These are phyloP conservation scores for Hylaea fasciaria DNA, from an alignment of 2,888 invertebrate species.

Conservation along the genomic window DNA sequence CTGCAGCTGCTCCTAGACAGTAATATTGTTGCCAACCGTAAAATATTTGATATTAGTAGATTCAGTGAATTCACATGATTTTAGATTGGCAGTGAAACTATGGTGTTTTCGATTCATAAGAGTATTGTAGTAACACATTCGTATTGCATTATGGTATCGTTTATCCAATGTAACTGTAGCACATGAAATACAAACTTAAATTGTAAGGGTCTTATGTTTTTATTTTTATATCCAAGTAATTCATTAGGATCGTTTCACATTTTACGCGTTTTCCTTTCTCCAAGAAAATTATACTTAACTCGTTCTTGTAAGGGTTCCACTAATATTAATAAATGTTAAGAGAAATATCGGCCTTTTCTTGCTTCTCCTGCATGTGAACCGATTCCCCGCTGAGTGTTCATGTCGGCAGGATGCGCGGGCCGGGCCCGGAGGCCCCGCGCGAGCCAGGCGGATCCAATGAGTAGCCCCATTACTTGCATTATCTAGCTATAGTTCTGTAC, in stretches of 20 bases:
- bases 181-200: constrained; percentile 45
- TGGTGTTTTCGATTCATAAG: constrained; percentile 46
- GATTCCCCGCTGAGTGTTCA: constrained; percentile 47
- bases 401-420: constrained; percentile 15
- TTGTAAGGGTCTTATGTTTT: constrained; percentile 62
- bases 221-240: constrained; percentile 77
- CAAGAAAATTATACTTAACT: constrained; percentile 54
- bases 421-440: neutral
- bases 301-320: constrained; percentile 75
- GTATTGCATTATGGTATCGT: constrained; percentile 34
- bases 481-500: constrained; percentile 47
- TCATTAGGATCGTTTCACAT: constrained; percentile 60
- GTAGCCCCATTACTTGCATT: constrained; percentile 37
- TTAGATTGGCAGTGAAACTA: constrained; percentile 42
- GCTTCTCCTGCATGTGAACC: constrained; percentile 78
- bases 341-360: constrained; percentile 80
- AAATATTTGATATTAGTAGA: constrained; percentile 26
- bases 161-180: constrained; percentile 51
- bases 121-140: constrained; percentile 47
- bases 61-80: constrained; percentile 36
- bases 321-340: constrained; percentile 79
- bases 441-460: constrained; percentile 27
- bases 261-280: constrained; percentile 54
- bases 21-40: constrained; percentile 37
- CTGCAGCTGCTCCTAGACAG: constrained; percentile 39